These are phyloP conservation scores for Chrysolina haemoptera DNA, from an alignment of 2,888 invertebrate genomes.

Conservation along the genomic window DNA sequence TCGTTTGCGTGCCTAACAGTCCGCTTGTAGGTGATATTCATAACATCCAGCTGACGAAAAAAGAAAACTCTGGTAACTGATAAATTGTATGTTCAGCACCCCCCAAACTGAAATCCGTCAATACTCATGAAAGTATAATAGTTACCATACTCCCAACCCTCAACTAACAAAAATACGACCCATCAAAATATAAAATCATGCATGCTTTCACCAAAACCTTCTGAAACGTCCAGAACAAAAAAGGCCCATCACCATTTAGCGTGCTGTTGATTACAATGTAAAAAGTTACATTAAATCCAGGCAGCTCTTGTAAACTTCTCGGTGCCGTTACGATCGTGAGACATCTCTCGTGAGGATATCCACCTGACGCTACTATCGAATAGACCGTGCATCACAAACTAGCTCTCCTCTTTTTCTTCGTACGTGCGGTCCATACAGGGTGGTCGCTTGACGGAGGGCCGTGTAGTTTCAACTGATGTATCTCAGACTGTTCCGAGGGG, in stretches of 20 bases:
- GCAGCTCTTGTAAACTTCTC: conserved; percentile 28
- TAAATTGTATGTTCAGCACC: too few relatives aligned
- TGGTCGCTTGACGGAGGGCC: neutral
- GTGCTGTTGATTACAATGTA: conserved; percentile 18
- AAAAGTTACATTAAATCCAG: conserved; percentile 19
- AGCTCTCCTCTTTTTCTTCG: conserved; percentile 31
- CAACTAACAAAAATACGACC: neutral
- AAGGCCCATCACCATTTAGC: conserved; percentile 17
- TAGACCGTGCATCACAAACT: conserved; percentile 39
- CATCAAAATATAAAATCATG: neutral
- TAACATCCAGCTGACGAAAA: too few relatives aligned
- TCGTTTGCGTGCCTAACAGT: too few relatives aligned
- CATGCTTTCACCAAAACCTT: neutral
- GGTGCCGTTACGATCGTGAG: conserved; percentile 44
- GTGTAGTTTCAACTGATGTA: too few relatives aligned
- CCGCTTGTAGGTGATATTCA: too few relatives aligned
- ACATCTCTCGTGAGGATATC: conserved; percentile 41
- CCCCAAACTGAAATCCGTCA: too few relatives aligned
- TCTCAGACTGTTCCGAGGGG: too few relatives aligned
- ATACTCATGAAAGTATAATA: neutral
- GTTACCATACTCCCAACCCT: neutral
- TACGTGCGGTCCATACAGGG: conserved; percentile 18
- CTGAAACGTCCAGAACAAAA: conserved; percentile 14
- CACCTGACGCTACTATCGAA: conserved; percentile 42
- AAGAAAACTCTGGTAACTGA: too few relatives aligned